phyloP scores from a whole-genome alignment of 2,888 invertebrate genomes.

The Trimorus sp. region DNA sequence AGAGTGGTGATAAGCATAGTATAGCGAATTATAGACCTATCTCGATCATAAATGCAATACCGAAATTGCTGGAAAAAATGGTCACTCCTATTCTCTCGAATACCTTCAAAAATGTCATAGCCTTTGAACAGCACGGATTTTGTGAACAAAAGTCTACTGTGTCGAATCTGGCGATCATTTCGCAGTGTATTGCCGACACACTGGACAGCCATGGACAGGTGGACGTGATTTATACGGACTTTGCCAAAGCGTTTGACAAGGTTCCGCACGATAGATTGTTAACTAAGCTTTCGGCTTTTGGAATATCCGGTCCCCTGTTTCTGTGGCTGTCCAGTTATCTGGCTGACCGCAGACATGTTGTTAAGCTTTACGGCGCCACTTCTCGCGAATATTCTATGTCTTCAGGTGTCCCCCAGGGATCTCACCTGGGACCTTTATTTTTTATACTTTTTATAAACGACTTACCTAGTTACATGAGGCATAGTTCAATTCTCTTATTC shows the following conservation, averaged over 20 bases:
- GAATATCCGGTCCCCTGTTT: neutral
- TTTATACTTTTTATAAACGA: constrained; percentile 1
- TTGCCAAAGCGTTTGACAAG: too few relatives aligned
- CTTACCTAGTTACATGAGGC: too few relatives aligned
- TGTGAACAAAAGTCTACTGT: neutral
- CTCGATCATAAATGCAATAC: neutral
- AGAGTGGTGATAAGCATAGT: neutral
- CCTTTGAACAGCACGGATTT: neutral
- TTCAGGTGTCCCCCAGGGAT: neutral
- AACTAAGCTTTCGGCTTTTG: too few relatives aligned
- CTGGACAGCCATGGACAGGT: neutral
- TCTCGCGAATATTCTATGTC: neutral
- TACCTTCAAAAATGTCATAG: neutral
- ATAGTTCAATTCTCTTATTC: too few relatives aligned
- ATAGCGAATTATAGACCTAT: neutral
- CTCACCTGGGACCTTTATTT: neutral
- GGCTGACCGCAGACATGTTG: neutral
- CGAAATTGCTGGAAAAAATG: neutral
- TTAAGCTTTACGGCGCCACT: neutral
- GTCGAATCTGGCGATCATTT: neutral
- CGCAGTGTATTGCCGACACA: neutral
- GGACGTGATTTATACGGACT: too few relatives aligned
- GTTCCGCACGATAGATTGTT: too few relatives aligned
- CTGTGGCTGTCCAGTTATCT: neutral
- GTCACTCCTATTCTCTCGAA: neutral